Conservation (phyloP, 23 tunicate species). For the Clavelina lepadiformis region DNA sequence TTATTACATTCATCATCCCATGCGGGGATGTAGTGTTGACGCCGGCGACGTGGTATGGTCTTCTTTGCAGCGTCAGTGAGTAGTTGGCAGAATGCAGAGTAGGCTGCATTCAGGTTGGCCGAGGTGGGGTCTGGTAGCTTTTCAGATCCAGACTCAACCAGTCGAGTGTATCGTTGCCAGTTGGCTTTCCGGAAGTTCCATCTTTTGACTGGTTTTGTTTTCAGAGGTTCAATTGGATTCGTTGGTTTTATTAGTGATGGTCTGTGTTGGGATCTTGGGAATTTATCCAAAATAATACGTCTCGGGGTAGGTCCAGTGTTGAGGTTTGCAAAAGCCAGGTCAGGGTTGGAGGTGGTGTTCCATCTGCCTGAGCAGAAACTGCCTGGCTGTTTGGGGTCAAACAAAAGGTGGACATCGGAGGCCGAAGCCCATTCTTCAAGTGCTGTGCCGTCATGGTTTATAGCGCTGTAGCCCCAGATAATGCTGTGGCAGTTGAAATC, state of each 20-base stretch:
- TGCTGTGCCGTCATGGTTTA: not conserved
- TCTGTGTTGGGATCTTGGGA: too few relatives aligned
- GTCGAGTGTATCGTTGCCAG: too few relatives aligned
- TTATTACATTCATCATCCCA: slow-evolving; percentile 1
- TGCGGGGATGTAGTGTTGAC: not conserved
- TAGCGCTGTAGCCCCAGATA: not conserved
- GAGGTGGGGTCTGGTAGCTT: too few relatives aligned
- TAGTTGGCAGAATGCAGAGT: slow-evolving; percentile 7
- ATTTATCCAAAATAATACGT: too few relatives aligned
- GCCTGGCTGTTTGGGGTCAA: slow-evolving; percentile 5
- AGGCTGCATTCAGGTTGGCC: too few relatives aligned
- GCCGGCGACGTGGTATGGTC: slow-evolving; percentile 7
- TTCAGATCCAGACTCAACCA: too few relatives aligned
- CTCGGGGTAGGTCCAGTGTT: not conserved
- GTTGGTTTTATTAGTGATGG: not conserved
- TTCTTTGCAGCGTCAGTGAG: not conserved
- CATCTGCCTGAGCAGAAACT: slow-evolving; percentile 11
- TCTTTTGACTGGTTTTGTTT: slow-evolving; percentile 5
- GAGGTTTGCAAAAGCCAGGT: not conserved
- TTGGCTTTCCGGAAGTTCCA: too few relatives aligned
- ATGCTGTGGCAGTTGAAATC: slow-evolving; percentile 14
- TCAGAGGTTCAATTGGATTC: not conserved
- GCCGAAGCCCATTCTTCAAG: not conserved
- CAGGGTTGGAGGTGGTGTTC: slow-evolving; percentile 6
- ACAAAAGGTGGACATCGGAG: not conserved